Base-by-base conservation (phyloP, 2,113 vertebrate genomes). In the Talpa occidentalis region DNA sequence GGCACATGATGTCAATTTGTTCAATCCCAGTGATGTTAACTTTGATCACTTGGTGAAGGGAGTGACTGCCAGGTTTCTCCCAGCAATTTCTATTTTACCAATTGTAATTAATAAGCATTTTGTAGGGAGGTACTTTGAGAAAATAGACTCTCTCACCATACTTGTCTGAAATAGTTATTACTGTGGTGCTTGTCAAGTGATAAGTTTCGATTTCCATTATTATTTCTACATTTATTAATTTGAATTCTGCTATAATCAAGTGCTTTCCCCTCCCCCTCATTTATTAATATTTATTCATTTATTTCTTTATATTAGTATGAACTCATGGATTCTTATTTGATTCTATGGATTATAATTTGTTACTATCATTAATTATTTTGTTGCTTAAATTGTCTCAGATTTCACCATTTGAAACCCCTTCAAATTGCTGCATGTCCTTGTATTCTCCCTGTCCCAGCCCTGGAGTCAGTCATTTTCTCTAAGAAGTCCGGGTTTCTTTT, bases 151-250 rank as follows among this genome's bases (percentile, higher is more conserved):
- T 90, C 26, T 94, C 22, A 62, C 60, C 14, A 76, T 26, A 54
- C 4, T 84, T 95, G 32, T 42, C 40, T 76, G 49, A 85, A 94
- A 56, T 9, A 85, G 37, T 88, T 52, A 40, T 35, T 60, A 92
- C 22, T 72, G 9, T 37, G 26, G 60, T 49, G 28, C 64, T 47
- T 49, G 67, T 22, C n/a, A 85, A 80, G 35, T 44, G 16, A 42
- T n/a, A 83, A n/a, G 26, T 37, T 90, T 90, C 37, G 52, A 81
- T 76, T 74, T 67, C 40, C 49, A 35, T 59, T 62, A 86, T 81
- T 93, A n/a, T 60, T 81, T 60, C 21, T 81, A 24, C 7, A 73
- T 79, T 89, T 54, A 80, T 60, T 19, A 44, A 89, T 28, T 79
- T 22, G 26, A 85, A 90, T 89, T 64, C 42, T 78, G 59, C 54